Base-by-base conservation (phyloP, 1,140 invertebrate species). In the Drosophila grimshawi region DNA sequence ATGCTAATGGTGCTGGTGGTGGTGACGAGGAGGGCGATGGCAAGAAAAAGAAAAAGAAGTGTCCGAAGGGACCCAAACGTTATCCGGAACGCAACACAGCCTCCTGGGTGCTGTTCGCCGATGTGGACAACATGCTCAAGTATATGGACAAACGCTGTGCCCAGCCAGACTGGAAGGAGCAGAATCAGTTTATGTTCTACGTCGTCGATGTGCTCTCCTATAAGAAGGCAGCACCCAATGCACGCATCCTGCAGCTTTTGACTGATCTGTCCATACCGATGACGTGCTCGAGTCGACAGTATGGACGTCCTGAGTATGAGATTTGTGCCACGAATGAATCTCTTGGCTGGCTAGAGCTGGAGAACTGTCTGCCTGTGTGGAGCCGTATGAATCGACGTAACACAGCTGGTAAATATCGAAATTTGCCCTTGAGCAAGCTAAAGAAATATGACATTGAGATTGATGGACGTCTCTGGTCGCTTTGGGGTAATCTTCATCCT, bases 371-470 rank as follows among this genome's bases (percentile, higher is more conserved):
- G 66, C 86, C 94, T 6, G 93, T 94, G 0, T 94, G 94, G 94
- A 94, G 93, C 51, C 85, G 94, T 33, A 92, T 94, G 81, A 94
- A 92, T 68, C 75, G 92, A 3, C 74, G 90, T 2, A 94, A 94
- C 66, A 93, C 93, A 52, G 80, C 93, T 3, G 93, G 93, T 11
- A 90, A 93, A 10, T 92, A 93, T 27, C 91, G 94, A 63, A 92
- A 92, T 57, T 90, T 93, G 43, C 92, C 93, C 0, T 83, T 92
- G 27, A 93, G 93, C 52, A 92, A 91, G 46, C 92, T 94, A 93
- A 94, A 94, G 77, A 93, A 94, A 62, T 95, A 94, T 93, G 94
- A 95, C 74, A 93, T 95, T 2, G 94, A 95, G 88, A 95, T 94
- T 73, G 93, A 93, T n/a, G 93, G 94, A 0, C 94, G 95, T 56